Evolutionary conservation across 2,888 invertebrate species (phyloP).

Genomic region (Cactoblastis cactorum): DNA sequence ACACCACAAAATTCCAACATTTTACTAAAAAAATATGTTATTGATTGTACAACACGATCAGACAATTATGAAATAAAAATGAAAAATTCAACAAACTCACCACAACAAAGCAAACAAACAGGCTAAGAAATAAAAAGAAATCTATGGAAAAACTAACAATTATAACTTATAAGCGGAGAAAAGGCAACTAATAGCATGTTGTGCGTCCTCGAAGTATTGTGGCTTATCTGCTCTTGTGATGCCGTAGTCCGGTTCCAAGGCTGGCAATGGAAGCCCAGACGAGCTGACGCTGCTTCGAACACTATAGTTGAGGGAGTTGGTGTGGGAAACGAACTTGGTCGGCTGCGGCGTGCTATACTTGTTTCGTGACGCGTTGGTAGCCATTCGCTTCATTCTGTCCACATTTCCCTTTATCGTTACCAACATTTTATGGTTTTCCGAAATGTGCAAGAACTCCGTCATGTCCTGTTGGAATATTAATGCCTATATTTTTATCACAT

Average conservation of each 20-base stretch:
- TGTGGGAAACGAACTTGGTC: constrained; percentile 38
- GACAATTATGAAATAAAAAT: neutral
- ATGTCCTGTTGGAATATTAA: constrained; percentile 53
- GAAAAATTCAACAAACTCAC: neutral
- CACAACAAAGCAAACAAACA: neutral
- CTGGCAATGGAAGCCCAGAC: constrained; percentile 37
- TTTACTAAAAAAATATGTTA: too few species aligned
- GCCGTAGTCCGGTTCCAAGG: constrained; percentile 66
- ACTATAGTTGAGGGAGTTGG: constrained; percentile 40
- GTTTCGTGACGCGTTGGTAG: constrained; percentile 38
- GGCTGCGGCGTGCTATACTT: constrained; percentile 46
- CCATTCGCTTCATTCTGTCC: constrained; percentile 56
- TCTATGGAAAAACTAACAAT: constrained; percentile 12
- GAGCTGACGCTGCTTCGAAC: constrained; percentile 27
- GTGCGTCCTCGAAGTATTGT: constrained; percentile 62
- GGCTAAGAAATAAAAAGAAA: neutral
- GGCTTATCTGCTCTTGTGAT: constrained; percentile 55
- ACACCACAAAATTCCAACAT: too few species aligned
- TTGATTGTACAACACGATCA: constrained; percentile 1
- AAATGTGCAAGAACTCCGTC: constrained; percentile 46
- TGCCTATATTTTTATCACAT: neutral
- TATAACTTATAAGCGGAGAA: constrained; percentile 60
- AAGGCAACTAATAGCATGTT: constrained; percentile 63
- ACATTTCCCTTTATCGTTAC: constrained; percentile 55
- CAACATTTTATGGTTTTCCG: constrained; percentile 62